Conservation (phyloP, 2,113 vertebrate species). For the Fregetta grallaria region DNA sequence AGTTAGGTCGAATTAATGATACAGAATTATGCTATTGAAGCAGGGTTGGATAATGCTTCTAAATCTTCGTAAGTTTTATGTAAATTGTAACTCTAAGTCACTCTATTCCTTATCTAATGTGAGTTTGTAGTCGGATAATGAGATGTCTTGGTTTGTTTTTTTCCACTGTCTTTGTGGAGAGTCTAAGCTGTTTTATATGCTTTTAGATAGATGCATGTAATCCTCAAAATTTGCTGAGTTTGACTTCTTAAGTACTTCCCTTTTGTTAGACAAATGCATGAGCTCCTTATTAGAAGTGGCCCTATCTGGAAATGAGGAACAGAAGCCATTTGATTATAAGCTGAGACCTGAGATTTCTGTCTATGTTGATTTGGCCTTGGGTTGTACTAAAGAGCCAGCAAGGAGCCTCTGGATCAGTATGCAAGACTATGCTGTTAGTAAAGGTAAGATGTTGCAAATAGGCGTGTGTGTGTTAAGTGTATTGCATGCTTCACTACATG, state of each 20-base stretch:
- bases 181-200: background rate
- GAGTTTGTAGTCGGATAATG: background rate
- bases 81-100: background rate
- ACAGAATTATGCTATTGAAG: background rate
- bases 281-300: conserved; percentile 92
- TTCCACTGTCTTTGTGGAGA: no score
- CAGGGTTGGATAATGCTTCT: background rate
- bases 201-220: background rate
- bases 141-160: background rate
- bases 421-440: conserved; percentile 95
- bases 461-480: fast-evolving
- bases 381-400: conserved; percentile 93
- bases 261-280: conserved; percentile 85
- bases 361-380: conserved; percentile 89
- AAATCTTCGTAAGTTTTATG: background rate
- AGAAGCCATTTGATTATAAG: conserved; percentile 93
- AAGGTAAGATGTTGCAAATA: conserved; percentile 79
- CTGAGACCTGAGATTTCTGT: conserved; percentile 84
- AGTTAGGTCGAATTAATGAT: background rate
- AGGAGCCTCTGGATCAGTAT: conserved; percentile 95
- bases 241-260: background rate
- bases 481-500: background rate
- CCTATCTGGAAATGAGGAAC: conserved; percentile 94
- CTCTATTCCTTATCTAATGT: background rate
- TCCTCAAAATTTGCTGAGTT: background rate